These are phyloP conservation scores for Heterochromis multidens DNA, from an alignment of 2,113 vertebrate species.

Conservation along the genomic window DNA sequence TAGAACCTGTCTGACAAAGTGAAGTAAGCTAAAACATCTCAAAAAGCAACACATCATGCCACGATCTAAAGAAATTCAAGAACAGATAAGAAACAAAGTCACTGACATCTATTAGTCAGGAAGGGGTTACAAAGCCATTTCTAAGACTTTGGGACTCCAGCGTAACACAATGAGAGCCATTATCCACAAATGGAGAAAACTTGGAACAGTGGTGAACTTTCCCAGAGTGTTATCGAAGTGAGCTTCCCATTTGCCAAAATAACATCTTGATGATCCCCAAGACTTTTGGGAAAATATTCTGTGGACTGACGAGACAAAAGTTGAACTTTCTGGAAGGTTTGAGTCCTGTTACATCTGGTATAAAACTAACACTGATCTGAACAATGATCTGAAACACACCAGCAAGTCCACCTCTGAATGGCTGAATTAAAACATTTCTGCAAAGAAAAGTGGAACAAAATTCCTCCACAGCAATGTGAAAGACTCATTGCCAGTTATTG, in stretches of 20 bases:
- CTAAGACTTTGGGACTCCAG: background rate
- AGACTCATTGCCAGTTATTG: too few species aligned
- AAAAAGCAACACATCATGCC: too few species aligned
- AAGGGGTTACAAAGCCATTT: background rate
- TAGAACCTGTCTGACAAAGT: too few species aligned
- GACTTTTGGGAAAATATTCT: background rate
- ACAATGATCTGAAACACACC: background rate
- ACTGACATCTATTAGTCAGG: background rate
- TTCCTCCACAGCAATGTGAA: too few species aligned
- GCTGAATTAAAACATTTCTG: too few species aligned
- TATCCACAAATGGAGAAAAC: background rate
- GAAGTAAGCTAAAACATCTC: too few species aligned
- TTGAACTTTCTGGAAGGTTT: background rate
- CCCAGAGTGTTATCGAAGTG: too few species aligned
- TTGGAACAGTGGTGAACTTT: background rate
- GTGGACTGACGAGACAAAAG: background rate
- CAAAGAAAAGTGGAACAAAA: too few species aligned
- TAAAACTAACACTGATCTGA: background rate
- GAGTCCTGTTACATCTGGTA: background rate
- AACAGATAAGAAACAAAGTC: too few species aligned
- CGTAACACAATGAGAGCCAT: background rate
- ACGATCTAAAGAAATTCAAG: too few species aligned
- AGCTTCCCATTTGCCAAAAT: background rate
- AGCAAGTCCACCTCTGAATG: fast-evolving
- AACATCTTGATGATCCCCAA: background rate